Base-by-base conservation (phyloP, 2,113 vertebrate species). In the Platichthys stellatus region DNA sequence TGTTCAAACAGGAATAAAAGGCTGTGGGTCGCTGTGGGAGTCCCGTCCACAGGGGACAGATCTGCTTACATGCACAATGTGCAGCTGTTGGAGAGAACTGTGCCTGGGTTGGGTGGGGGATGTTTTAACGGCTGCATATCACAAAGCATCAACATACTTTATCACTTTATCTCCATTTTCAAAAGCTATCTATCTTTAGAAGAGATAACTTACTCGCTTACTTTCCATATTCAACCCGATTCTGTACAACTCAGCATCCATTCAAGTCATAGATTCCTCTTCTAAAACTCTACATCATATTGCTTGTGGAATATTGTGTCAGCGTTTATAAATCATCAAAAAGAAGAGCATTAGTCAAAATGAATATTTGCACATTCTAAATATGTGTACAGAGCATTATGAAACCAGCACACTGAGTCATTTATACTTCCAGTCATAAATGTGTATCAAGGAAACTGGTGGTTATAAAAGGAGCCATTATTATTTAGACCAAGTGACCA, bases 341-440 rank as follows among this genome's bases (percentile, higher is more conserved):
- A 76, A 54, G 8, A 72, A 69, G 65, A 7, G 31, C 63, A 76
- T 74, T 85, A 63, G 66, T 86, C 82, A 72, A 80, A 82, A 73
- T 78, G 20, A 81, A 72, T 85, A 78, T 89, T 89, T 87, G 51
- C 82, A 86, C 78, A 75, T 81, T 74, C 8, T 26, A 81, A 84
- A 31, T 31, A 31, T 80, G 86, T 38, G 86, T 12, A 66, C 54
- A 87, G 65, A 69, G 57, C 18, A 72, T 89, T 89, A 79, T 82
- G 72, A 84, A 82, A 66, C 68, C 70, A 75, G 79, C 79, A 69
- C 58, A 69, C 31, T 69, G 71, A 81, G 57, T 77, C 59, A 72
- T 88, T 78, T 79, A 81, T 85, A 77, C 40, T 66, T 61, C 15
- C 10, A 69, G 74, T 83, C 78, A 80, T 83, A 72, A 81, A 83